Conservation (phyloP, 2,113 vertebrate genomes). For the Pachypanchax playfairii region DNA sequence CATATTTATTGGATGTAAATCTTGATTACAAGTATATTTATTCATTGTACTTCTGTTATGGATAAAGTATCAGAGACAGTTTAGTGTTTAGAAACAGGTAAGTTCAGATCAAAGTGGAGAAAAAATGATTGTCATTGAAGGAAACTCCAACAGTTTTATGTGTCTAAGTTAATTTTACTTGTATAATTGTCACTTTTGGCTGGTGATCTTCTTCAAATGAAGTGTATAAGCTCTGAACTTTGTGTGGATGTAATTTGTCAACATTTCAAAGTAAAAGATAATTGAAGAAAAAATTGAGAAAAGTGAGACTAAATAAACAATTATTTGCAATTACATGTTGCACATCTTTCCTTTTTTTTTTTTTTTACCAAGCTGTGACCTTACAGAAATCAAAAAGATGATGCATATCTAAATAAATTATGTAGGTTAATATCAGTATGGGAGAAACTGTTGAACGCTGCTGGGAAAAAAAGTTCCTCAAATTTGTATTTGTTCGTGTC, state of each 20-base stretch:
- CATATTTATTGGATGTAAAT: conserved; percentile 63
- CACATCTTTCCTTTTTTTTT: neutral
- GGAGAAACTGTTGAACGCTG: too few species aligned
- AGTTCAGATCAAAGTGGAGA: conserved; percentile 24
- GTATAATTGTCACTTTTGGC: conserved; percentile 1
- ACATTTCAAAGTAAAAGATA: conserved; percentile 7
- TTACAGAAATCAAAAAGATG: neutral
- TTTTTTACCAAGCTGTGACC: neutral
- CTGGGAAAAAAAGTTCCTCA: too few species aligned
- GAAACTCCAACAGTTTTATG: conserved; percentile 1
- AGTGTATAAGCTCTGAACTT: conserved; percentile 9
- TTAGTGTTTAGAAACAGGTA: conserved; percentile 40
- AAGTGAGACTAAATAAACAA: conserved; percentile 12
- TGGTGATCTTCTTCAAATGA: conserved; percentile 13
- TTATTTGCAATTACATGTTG: conserved; percentile 10
- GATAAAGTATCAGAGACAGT: conserved; percentile 7
- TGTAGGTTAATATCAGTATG: too few species aligned
- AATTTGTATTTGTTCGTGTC: conserved; percentile 51
- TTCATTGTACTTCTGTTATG: conserved; percentile 45
- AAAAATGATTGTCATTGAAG: neutral
- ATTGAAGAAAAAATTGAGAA: neutral
- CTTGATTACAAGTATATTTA: conserved; percentile 69
- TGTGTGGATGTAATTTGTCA: conserved; percentile 23
- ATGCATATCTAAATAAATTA: accelerated
- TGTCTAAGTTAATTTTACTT: neutral